Base-by-base conservation (phyloP, 2,797 vertebrate genomes). In the Enteromius mattozi region DNA sequence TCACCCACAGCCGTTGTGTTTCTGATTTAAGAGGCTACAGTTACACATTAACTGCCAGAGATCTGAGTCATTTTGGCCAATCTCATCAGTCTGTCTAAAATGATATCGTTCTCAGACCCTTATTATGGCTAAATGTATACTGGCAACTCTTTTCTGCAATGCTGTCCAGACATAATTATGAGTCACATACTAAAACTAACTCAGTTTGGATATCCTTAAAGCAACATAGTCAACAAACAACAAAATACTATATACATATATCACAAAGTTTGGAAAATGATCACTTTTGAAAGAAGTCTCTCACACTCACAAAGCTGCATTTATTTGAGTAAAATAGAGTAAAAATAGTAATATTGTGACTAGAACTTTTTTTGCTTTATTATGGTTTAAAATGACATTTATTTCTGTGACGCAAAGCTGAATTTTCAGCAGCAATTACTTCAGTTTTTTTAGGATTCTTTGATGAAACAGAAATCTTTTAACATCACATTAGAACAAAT, bases 21-120 rank as follows among this genome's bases (percentile, higher is more conserved):
- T 72, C 72, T 47, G 37, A 81, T 81, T 81, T 72, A 13, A 72
- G 54, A 17, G 42, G 37, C 37, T 45, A 72, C 10, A 40, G 14
- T 54, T 54, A 47, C 69, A 72, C 17, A 61, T 33, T 13, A 42
- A 42, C 49, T 47, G 69, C 37, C 69, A 81, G 68, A 59, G 16
- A 81, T 56, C 33, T 5, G 66, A 81, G 54, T 81, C 54, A 35
- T 81, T 81, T 72, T 63, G 69, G 54, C 51, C 54, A 61, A 45
- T 81, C 6, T 72, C 27, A 30, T 81, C 10, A 33, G 54, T n/a
- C 74, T 77, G 19, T 81, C 37, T 81, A 69, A 21, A 42, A 40
- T 63, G 6, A 40, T 81, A 59, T 59, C 17, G 3, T 21, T 70
- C 37, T 30, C 37, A 61, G 10, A 45, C 6, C 10, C 12, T 76